phyloP scores from a whole-genome alignment of 2,888 invertebrate genomes.

The Chymomyza fuscimana region DNA sequence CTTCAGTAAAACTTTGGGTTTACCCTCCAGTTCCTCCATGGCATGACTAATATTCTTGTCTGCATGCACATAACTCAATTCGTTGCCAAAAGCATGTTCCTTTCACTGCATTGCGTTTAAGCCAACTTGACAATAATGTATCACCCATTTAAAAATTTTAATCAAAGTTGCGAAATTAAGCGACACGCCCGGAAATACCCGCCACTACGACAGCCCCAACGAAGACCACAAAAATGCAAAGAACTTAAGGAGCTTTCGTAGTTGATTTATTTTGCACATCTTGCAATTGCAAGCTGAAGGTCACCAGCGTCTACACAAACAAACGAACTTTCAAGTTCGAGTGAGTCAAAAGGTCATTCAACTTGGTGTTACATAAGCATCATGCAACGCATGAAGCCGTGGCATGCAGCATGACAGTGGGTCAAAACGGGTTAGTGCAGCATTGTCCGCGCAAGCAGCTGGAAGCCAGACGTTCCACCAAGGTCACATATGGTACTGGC shows the following conservation, averaged over 20 bases:
- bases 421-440: constrained; percentile 18
- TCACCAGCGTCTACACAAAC: background rate
- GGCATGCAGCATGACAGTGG: constrained; percentile 47
- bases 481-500: background rate
- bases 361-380: constrained; percentile 62
- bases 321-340: constrained; percentile 28
- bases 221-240: constrained; percentile 20
- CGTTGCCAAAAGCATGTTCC: background rate
- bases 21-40: background rate
- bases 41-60: background rate
- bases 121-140: background rate
- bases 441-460: constrained; percentile 20
- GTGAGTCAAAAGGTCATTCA: constrained; percentile 56
- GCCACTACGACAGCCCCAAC: constrained; percentile 5
- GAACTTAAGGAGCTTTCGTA: constrained; percentile 39
- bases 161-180: constrained; percentile 28
- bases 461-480: constrained; percentile 29
- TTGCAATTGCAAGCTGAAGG: constrained; percentile 32
- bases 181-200: constrained; percentile 37
- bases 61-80: background rate
- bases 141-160: constrained; percentile 14
- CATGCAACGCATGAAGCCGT: constrained; percentile 14
- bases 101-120: background rate
- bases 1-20: background rate
- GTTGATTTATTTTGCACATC: constrained; percentile 52